These are phyloP conservation scores for Alethe diademata DNA, from an alignment of 2,113 vertebrate species.

Conservation along the genomic window DNA sequence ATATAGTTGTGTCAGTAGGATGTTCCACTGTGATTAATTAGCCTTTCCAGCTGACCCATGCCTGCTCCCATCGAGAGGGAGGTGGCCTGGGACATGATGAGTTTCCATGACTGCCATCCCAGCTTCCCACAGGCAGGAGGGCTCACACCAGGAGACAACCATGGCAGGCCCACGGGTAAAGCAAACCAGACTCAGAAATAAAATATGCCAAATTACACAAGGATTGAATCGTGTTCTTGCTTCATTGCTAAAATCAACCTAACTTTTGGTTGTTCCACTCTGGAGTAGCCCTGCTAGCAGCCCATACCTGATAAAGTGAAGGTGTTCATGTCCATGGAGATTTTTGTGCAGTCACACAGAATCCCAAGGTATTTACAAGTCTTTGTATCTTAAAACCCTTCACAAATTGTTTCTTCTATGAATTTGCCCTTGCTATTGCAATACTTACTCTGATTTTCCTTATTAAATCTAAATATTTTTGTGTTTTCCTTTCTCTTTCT, in stretches of 20 bases:
- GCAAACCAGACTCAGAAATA: background rate
- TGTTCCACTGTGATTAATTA: background rate
- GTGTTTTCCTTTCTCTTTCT: background rate
- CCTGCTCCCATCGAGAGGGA: background rate
- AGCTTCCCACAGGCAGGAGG: conserved; percentile 18
- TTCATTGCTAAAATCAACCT: background rate
- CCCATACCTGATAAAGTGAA: background rate
- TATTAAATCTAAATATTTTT: background rate
- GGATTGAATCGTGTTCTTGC: background rate
- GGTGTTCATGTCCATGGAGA: background rate
- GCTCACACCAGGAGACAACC: background rate
- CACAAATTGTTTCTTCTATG: background rate
- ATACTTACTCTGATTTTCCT: background rate
- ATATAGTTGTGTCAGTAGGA: background rate
- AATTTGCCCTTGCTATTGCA: background rate
- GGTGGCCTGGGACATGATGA: background rate
- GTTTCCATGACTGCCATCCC: conserved; percentile 17
- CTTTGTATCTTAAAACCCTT: background rate
- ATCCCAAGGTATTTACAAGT: background rate
- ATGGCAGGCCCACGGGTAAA: background rate
- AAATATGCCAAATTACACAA: background rate
- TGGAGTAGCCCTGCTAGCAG: background rate
- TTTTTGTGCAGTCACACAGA: background rate
- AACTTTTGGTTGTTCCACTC: background rate
- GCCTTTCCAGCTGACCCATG: background rate